These are phyloP conservation scores for Sphecodes monilicornis DNA, from an alignment of 2,888 invertebrate species.

Conservation along the genomic window DNA sequence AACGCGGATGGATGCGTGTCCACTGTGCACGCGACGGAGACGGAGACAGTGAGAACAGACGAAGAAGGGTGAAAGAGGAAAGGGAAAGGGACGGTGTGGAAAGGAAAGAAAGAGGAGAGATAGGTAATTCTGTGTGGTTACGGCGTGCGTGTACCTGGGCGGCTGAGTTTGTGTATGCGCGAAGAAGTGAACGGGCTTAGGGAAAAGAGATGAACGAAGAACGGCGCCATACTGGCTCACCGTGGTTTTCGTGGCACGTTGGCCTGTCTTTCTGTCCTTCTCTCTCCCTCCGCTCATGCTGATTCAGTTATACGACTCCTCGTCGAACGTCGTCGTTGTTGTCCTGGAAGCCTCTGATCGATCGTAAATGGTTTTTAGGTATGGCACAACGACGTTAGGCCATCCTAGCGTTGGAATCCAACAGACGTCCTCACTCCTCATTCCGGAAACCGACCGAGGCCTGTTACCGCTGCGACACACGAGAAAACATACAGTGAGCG, in stretches of 20 bases:
- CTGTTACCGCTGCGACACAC: slow-evolving; percentile 25
- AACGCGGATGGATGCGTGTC: slow-evolving; percentile 13
- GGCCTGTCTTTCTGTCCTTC: not conserved
- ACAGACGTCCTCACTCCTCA: slow-evolving; percentile 20
- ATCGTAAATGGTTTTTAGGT: slow-evolving; percentile 64
- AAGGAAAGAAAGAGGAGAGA: slow-evolving; percentile 29
- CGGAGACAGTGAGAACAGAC: slow-evolving; percentile 19
- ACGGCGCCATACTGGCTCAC: slow-evolving; percentile 70
- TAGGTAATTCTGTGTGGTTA: not conserved
- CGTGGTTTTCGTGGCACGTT: slow-evolving; percentile 57
- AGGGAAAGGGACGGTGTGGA: slow-evolving; percentile 15
- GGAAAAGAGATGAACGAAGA: slow-evolving; percentile 54
- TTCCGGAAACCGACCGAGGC: slow-evolving; percentile 28
- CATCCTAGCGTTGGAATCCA: slow-evolving; percentile 32
- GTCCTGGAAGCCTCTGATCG: slow-evolving; percentile 49
- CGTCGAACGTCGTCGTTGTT: slow-evolving; percentile 27
- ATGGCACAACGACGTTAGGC: slow-evolving; percentile 36
- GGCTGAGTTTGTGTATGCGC: slow-evolving; percentile 1
- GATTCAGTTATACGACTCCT: slow-evolving; percentile 32
- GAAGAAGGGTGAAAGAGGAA: slow-evolving; percentile 32
- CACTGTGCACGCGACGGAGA: slow-evolving; percentile 25
- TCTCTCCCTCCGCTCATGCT: not conserved
- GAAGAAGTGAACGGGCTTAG: slow-evolving; percentile 55
- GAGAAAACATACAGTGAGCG: too few relatives aligned
- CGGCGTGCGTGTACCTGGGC: not conserved